phyloP scores from a whole-genome alignment of 2,888 invertebrate genomes.

The Rhodophaea formosa region DNA sequence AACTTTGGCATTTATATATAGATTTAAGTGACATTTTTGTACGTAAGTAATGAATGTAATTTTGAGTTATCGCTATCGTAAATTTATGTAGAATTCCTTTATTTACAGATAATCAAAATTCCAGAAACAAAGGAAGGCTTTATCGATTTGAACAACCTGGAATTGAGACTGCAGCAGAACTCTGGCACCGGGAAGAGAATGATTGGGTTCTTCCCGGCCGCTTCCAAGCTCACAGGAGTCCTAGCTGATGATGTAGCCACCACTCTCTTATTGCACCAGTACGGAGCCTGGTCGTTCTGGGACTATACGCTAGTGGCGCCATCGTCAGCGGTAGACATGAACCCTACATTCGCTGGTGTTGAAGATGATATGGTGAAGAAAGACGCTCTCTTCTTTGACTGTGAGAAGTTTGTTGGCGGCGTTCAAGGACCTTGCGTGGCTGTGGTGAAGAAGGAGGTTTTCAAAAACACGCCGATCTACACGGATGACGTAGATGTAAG shows the following conservation, averaged over 20 bases:
- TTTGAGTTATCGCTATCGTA: too few species aligned
- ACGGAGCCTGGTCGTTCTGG: conserved; percentile 93
- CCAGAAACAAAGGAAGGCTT: conserved; percentile 89
- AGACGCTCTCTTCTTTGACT: conserved; percentile 93
- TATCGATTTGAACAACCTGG: conserved; percentile 89
- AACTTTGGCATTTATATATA: too few species aligned
- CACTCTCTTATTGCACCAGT: conserved; percentile 88
- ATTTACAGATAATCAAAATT: conserved; percentile 87
- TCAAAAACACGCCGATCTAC: conserved; percentile 64
- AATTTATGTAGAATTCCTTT: conserved; percentile 24
- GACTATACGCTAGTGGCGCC: conserved; percentile 94
- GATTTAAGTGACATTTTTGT: too few species aligned
- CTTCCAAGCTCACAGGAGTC: conserved; percentile 94
- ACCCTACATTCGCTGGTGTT: conserved; percentile 86
- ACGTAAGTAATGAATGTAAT: too few species aligned
- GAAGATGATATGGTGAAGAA: conserved; percentile 88
- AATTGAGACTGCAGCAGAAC: conserved; percentile 84
- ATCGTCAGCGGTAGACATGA: conserved; percentile 90
- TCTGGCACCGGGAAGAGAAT: conserved; percentile 83
- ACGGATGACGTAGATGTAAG: conserved; percentile 73
- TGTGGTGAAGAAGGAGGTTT: conserved; percentile 76
- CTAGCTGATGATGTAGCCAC: conserved; percentile 91
- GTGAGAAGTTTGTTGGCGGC: conserved; percentile 95
- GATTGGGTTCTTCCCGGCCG: conserved; percentile 93
- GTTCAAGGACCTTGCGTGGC: conserved; percentile 89